Conservation (phyloP, 2,113 vertebrate genomes). For the Myiopsitta monachus region DNA sequence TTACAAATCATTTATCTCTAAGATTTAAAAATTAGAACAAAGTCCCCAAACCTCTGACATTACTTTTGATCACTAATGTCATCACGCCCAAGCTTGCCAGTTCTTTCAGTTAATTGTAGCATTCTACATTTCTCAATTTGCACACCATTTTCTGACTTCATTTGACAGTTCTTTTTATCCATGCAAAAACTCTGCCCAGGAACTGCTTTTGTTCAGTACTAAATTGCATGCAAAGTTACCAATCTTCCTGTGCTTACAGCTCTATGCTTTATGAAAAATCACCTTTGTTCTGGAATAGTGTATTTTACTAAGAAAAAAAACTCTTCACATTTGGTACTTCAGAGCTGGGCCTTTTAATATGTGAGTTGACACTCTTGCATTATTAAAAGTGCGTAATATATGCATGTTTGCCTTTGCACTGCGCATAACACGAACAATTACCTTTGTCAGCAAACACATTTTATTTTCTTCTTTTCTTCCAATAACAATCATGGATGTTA, state of each 20-base stretch:
- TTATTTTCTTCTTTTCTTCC: background rate
- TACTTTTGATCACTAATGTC: background rate
- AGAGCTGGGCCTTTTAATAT: background rate
- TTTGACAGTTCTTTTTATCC: background rate
- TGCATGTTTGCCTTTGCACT: background rate
- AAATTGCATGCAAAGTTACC: background rate
- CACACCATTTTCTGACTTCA: background rate
- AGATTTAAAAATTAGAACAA: background rate
- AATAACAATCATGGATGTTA: background rate
- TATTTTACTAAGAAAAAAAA: background rate
- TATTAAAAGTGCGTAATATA: background rate
- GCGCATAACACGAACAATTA: background rate
- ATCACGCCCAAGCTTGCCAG: background rate
- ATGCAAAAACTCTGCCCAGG: background rate
- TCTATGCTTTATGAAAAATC: background rate
- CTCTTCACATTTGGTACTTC: background rate
- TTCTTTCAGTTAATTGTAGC: constrained; percentile 7
- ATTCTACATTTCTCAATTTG: background rate
- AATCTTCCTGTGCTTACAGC: background rate
- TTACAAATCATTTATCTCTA: background rate
- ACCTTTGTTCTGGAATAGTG: background rate
- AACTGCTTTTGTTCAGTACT: background rate
- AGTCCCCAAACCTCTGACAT: background rate
- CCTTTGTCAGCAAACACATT: background rate
- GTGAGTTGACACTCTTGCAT: background rate